Evolutionary conservation across 2,113 vertebrate genomes (phyloP).

Genomic region (Pongo pygmaeus): DNA sequence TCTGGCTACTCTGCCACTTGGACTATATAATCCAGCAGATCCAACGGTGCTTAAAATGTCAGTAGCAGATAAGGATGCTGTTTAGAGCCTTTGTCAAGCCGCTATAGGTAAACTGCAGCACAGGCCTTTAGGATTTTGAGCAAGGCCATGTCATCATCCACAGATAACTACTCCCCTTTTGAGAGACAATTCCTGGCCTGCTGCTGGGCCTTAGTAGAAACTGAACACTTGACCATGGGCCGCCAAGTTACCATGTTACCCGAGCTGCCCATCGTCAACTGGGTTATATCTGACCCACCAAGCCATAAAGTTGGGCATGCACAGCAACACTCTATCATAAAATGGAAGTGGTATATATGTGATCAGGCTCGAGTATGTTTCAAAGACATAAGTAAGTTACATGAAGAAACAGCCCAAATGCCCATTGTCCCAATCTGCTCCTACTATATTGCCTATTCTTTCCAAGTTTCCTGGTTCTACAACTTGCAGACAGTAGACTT

Average conservation of each 20-base stretch:
- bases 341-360: not conserved
- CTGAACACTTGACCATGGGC: not conserved
- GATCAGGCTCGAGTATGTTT: not conserved
- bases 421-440: not conserved
- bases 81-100: not conserved
- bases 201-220: not conserved
- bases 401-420: not conserved
- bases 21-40: not conserved
- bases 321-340: not conserved
- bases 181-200: not conserved
- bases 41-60: not conserved
- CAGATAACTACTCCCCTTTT: not conserved
- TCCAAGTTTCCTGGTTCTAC: not conserved
- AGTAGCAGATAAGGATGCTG: not conserved
- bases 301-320: not conserved
- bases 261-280: not conserved
- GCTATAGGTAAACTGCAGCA: not conserved
- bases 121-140: not conserved
- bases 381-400: not conserved
- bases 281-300: not conserved
- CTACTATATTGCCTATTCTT: not conserved
- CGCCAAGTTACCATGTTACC: not conserved
- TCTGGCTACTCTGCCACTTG: not conserved
- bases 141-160: not conserved
- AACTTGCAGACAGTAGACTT: not conserved